These are phyloP conservation scores for Oenanthe melanoleuca DNA, from an alignment of 2,113 vertebrate species.

Conservation along the genomic window DNA sequence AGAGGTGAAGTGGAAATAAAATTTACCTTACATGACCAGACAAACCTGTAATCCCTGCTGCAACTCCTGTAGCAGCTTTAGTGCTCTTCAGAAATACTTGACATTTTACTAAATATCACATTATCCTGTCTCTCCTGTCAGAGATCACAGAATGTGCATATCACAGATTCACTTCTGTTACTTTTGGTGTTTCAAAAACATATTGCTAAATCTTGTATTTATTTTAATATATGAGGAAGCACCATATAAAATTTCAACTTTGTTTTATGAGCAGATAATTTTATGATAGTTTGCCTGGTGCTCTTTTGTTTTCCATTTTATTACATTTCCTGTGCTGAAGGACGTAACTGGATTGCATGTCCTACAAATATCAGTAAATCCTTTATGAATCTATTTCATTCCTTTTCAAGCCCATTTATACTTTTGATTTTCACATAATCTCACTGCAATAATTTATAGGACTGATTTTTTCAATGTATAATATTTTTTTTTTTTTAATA, in stretches of 20 bases:
- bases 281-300: background rate
- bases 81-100: background rate
- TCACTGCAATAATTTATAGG: background rate
- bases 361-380: background rate
- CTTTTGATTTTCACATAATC: background rate
- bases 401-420: background rate
- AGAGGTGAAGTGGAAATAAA: background rate
- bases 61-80: background rate
- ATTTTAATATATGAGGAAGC: background rate
- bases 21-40: conserved; percentile 13
- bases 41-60: background rate
- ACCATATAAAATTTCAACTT: background rate
- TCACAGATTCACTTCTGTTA: background rate
- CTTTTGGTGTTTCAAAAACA: background rate
- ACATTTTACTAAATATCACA: background rate
- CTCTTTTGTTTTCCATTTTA: background rate
- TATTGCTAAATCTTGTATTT: background rate
- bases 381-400: background rate
- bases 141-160: background rate
- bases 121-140: background rate
- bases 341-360: background rate
- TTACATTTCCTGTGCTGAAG: background rate
- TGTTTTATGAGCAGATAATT: background rate
- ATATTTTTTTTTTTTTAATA: background rate
- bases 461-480: background rate